Evolutionary conservation across 2,888 invertebrate genomes (phyloP).

Genomic region (Opisthograptis luteolata): DNA sequence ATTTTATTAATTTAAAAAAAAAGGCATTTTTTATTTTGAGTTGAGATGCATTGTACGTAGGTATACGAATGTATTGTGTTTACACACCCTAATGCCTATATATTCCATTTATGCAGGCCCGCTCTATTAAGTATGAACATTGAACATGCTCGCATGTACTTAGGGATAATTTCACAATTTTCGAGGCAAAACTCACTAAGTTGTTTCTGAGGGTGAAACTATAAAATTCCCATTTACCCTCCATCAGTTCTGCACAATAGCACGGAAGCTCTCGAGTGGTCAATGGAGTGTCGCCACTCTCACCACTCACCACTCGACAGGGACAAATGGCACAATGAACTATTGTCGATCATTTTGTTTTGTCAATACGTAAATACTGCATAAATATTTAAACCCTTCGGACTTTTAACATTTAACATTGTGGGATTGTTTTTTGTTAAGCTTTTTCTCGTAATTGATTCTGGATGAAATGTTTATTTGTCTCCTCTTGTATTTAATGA

Average conservation of each 20-base stretch:
- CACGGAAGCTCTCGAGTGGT: constrained; percentile 72
- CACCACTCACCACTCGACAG: constrained; percentile 34
- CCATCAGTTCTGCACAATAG: constrained; percentile 34
- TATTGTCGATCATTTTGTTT: constrained; percentile 74
- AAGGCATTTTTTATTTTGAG: too few species aligned
- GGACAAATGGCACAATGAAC: constrained; percentile 56
- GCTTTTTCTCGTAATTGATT: constrained; percentile 6
- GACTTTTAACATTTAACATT: constrained; percentile 53
- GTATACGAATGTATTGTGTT: too few species aligned
- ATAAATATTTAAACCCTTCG: constrained; percentile 80
- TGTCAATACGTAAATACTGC: constrained; percentile 76
- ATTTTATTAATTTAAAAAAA: too few species aligned
- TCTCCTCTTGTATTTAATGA: too few species aligned
- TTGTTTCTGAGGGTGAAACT: constrained; percentile 23
- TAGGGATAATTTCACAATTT: too few species aligned
- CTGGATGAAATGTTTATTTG: neutral
- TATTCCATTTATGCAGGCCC: too few species aligned
- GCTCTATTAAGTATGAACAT: too few species aligned
- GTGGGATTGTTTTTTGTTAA: constrained; percentile 21
- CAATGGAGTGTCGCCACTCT: constrained; percentile 55
- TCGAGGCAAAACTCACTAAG: neutral
- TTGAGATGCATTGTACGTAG: too few species aligned
- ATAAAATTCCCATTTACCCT: constrained; percentile 24
- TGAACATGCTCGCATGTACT: too few species aligned
- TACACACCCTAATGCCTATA: too few species aligned